Evolutionary conservation across 2,797 vertebrate species (phyloP).

Genomic region (Pseudochirops cupreus): DNA sequence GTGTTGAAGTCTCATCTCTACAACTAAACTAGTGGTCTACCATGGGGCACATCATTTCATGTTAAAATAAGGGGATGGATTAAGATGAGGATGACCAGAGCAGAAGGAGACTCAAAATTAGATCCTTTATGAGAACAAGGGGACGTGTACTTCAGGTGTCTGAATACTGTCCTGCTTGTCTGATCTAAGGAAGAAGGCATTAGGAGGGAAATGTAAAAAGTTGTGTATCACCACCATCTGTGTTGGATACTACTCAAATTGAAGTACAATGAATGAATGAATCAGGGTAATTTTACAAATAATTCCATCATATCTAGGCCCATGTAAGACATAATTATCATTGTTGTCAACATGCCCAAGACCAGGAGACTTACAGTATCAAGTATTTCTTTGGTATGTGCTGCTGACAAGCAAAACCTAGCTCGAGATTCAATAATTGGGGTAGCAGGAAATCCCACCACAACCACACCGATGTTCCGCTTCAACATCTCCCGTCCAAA

Average conservation of each 20-base stretch:
- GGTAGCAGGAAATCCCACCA: conserved; percentile 97
- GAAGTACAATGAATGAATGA: conserved; percentile 8
- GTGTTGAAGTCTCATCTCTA: neutral
- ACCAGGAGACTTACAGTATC: conserved; percentile 90
- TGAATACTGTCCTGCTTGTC: neutral
- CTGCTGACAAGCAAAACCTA: conserved; percentile 96
- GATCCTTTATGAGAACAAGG: neutral
- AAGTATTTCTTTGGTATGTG: conserved; percentile 96
- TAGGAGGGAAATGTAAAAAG: neutral
- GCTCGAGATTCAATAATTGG: conserved; percentile 98
- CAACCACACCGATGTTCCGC: conserved; percentile 96
- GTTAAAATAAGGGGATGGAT: neutral
- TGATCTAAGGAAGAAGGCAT: neutral
- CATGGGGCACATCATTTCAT: neutral
- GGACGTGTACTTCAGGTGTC: neutral
- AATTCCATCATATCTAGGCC: neutral
- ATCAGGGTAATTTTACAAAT: neutral
- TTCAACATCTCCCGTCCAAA: conserved; percentile 98
- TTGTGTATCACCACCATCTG: neutral
- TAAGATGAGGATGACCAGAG: neutral
- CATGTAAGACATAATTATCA: neutral
- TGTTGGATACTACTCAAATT: neutral
- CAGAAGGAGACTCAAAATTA: neutral
- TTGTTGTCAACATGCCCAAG: conserved; percentile 2
- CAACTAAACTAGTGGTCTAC: neutral